phyloP scores from a whole-genome alignment of 2,113 vertebrate species.

The Vimba vimba region DNA sequence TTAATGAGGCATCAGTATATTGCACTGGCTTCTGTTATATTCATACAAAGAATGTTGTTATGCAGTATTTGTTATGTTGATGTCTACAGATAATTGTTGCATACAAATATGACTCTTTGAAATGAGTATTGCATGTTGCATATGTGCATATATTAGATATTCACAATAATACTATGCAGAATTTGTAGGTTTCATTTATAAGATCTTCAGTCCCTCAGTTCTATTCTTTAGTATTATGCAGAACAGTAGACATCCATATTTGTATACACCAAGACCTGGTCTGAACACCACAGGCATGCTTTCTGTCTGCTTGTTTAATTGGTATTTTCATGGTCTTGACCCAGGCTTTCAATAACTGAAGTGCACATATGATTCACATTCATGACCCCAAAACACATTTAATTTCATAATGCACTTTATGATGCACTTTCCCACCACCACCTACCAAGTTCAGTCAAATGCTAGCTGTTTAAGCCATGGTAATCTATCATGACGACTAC shows the following conservation, averaged over 20 bases:
- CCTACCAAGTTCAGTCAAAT: slow-evolving; percentile 6
- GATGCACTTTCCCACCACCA: not conserved
- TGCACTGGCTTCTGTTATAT: not conserved
- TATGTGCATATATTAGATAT: too few relatives aligned
- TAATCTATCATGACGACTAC: not conserved
- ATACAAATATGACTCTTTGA: not conserved
- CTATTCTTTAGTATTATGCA: not conserved
- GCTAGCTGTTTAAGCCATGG: not conserved
- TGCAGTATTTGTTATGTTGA: not conserved
- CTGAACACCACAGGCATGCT: not conserved
- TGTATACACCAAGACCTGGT: not conserved
- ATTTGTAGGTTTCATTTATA: not conserved
- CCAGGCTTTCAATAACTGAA: slow-evolving; percentile 18
- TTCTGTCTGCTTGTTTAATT: not conserved
- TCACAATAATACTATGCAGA: too few relatives aligned
- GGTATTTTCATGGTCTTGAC: slow-evolving; percentile 18
- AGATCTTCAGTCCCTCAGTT: not conserved
- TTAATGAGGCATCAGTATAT: not conserved
- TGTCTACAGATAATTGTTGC: not conserved
- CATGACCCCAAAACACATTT: slow-evolving; percentile 7
- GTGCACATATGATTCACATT: not conserved
- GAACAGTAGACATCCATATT: not conserved
- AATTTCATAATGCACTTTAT: slow-evolving; percentile 6
- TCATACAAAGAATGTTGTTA: not conserved
- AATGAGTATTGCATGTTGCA: not conserved